Base-by-base conservation (phyloP, 2,888 invertebrate species). In the Hemistola chrysoprasaria region DNA sequence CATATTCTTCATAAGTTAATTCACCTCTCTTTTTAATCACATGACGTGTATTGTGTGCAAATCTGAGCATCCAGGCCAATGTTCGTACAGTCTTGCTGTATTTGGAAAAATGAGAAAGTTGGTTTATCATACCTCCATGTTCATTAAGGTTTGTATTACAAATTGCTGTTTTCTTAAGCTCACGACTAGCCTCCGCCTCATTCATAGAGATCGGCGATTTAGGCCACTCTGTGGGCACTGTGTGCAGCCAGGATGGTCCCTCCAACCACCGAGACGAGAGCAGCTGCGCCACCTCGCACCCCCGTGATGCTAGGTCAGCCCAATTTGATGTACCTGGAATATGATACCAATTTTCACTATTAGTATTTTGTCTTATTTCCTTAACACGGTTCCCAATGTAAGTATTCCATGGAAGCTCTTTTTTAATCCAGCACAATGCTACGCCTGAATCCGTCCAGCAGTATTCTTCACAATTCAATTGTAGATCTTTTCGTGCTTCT, bases 391-490 rank as follows among this genome's bases (percentile, higher is more conserved):
- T 25, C n/a, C 25, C 25, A 9, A 25, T 8, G 6, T 25, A 25
- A 8, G 25, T 25, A 25, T 25, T 25, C 25, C 25, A 25, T 3
- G 25, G 9, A 9, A 2, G 7, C 9, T 46, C 8, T 22, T 24
- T 28, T 23, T 38, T 39, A 8, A 53, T 30, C 53, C 53, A 50
- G 1, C 5, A 28, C 1, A 42, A 10, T 5, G 32, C 40, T 4
- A 50, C 40, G 9, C 29, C 3, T 2, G 45, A 42, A 25, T 50
- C 46, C 4, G 40, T 35, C 43, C 45, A 47, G 8, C 30, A 48
- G 8, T 30, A 44, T 25, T 25, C 25, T 25, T 25, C 8, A 9
- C 25, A 25, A 4, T 25, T 9, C 9, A 25, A 8, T 8, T 25
- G 8, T 4, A 25, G 25, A 8, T 25, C 25, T 25, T 25, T 25